These are phyloP conservation scores for Dasypolia templi DNA, from an alignment of 2,888 invertebrate genomes.

Conservation along the genomic window DNA sequence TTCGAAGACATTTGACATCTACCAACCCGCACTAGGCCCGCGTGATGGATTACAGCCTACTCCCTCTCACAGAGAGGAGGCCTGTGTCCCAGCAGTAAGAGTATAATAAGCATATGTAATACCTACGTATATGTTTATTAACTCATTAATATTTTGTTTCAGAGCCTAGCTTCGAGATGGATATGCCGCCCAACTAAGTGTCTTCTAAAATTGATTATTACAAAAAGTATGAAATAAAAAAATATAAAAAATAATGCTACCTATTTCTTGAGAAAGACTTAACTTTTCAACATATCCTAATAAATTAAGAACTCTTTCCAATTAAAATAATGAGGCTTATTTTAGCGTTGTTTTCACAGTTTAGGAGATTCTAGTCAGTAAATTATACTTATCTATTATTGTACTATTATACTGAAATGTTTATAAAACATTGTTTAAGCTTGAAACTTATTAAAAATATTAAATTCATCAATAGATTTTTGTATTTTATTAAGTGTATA, in stretches of 20 bases:
- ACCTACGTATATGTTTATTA: not conserved
- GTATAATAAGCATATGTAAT: no score
- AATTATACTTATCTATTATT: slow-evolving; percentile 35
- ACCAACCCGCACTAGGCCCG: no score
- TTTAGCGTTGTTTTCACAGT: slow-evolving; percentile 69
- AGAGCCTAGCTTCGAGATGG: slow-evolving; percentile 80
- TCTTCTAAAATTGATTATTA: slow-evolving; percentile 63
- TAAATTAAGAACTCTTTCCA: slow-evolving; percentile 71
- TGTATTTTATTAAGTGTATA: not conserved
- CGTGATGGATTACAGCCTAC: no score
- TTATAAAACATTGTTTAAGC: slow-evolving; percentile 10
- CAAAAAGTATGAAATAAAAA: slow-evolving; percentile 47
- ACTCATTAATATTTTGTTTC: slow-evolving; percentile 68
- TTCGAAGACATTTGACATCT: no score
- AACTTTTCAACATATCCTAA: slow-evolving; percentile 80
- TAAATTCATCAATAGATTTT: slow-evolving; percentile 18
- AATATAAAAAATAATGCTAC: slow-evolving; percentile 48
- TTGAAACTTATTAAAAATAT: slow-evolving; percentile 24
- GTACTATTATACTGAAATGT: slow-evolving; percentile 22
- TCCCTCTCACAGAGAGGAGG: no score
- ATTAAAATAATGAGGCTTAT: slow-evolving; percentile 78
- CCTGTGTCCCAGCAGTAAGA: no score
- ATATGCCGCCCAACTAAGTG: slow-evolving; percentile 74
- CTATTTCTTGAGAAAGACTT: slow-evolving; percentile 74
- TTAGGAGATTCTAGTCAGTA: slow-evolving; percentile 58